These are phyloP conservation scores for Alosa alosa DNA, from an alignment of 2,113 vertebrate genomes.

Conservation along the genomic window DNA sequence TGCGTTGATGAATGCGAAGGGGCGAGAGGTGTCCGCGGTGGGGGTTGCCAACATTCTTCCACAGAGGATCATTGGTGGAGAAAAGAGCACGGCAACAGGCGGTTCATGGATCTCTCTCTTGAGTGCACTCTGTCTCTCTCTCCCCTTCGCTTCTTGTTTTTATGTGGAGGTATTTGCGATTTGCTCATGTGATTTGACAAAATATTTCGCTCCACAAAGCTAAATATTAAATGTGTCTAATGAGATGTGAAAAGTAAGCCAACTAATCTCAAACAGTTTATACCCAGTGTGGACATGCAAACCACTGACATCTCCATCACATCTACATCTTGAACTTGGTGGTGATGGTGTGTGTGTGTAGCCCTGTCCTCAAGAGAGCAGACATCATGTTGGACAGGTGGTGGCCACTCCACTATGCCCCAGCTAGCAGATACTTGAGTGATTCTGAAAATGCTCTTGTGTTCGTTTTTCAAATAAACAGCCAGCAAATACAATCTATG, in stretches of 20 bases:
- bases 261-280: conserved; percentile 21
- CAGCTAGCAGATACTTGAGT: too few relatives aligned
- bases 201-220: conserved; percentile 34
- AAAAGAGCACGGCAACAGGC: conserved; percentile 53
- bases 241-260: conserved; percentile 52
- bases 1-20: conserved; percentile 61
- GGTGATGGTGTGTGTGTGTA: too few relatives aligned
- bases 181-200: not conserved
- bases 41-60: conserved; percentile 65
- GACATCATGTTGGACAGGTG: too few relatives aligned
- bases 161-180: not conserved
- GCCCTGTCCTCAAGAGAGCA: too few relatives aligned
- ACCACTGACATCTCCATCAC: not conserved
- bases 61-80: conserved; percentile 56
- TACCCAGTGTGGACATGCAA: not conserved
- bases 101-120: conserved; percentile 9
- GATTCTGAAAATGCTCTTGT: too few relatives aligned
- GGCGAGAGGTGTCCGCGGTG: conserved; percentile 51
- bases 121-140: not conserved
- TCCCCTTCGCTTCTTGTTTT: not conserved
- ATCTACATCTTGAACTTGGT: not conserved
- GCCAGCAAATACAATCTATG: too few relatives aligned
- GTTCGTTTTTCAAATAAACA: too few relatives aligned
- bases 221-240: conserved; percentile 42
- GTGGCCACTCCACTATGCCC: too few relatives aligned